Conservation (phyloP, 2,888 invertebrate species). For the Orgyia antiqua region DNA sequence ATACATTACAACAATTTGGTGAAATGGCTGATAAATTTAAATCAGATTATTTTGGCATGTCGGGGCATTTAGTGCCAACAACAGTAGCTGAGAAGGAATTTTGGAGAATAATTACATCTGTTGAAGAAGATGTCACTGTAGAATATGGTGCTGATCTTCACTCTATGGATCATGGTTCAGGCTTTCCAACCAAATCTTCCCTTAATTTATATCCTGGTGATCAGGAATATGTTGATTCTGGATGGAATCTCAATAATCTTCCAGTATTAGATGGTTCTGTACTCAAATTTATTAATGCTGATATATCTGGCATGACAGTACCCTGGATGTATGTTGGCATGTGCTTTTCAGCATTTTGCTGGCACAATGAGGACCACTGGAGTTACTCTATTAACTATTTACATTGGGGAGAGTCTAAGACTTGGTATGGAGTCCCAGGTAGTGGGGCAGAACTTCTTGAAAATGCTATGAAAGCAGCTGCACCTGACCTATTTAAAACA, state of each 20-base stretch:
- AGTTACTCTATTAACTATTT: conserved; percentile 89
- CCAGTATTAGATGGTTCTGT: conserved; percentile 84
- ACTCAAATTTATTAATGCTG: conserved; percentile 84
- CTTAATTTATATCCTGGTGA: conserved; percentile 79
- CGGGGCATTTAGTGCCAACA: conserved; percentile 80
- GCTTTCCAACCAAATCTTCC: conserved; percentile 83
- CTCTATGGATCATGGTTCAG: conserved; percentile 86
- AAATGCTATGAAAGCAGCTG: conserved; percentile 82
- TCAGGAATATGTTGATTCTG: conserved; percentile 81
- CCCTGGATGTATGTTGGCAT: conserved; percentile 93
- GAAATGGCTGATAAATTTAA: conserved; percentile 90
- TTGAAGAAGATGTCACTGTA: conserved; percentile 85
- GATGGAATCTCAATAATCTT: conserved; percentile 88
- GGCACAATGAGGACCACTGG: conserved; percentile 93
- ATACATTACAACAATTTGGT: conserved; percentile 85
- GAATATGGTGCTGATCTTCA: conserved; percentile 90
- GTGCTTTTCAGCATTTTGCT: conserved; percentile 90
- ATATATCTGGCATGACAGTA: conserved; percentile 85
- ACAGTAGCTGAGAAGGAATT: conserved; percentile 84
- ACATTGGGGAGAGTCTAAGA: conserved; percentile 90
- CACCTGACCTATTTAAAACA: conserved; percentile 85
- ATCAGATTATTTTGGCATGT: conserved; percentile 85
- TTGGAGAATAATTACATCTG: conserved; percentile 85
- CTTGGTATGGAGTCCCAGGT: conserved; percentile 89
- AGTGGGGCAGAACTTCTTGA: conserved; percentile 83